Percentiles rank a stretch among this genome's conserved stretches.
phyloP scores from a whole-genome alignment of 2,113 vertebrate genomes.

The Labrus mixtus region DNA sequence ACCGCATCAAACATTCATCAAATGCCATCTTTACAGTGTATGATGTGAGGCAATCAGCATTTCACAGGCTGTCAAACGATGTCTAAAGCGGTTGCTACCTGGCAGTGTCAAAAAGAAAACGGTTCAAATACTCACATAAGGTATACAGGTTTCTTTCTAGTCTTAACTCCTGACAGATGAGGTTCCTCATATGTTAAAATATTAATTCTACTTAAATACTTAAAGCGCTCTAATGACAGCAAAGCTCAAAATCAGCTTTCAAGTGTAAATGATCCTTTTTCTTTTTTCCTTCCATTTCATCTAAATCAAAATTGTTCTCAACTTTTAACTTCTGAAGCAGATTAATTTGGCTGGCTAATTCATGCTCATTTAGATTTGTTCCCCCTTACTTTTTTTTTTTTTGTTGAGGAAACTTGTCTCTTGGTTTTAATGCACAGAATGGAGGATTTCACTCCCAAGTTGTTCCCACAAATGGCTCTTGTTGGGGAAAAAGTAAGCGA shows the following conservation, averaged over 20 bases:
- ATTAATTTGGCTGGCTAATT: slow-evolving; percentile 72
- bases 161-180: slow-evolving; percentile 77
- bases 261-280: slow-evolving; percentile 81
- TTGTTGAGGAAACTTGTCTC: slow-evolving; percentile 60
- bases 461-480: slow-evolving; percentile 74
- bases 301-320: slow-evolving; percentile 71
- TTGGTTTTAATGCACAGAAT: slow-evolving; percentile 59
- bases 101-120: slow-evolving; percentile 82
- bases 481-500: slow-evolving; percentile 69
- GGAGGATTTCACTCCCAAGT: slow-evolving; percentile 74
- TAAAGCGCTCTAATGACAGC: slow-evolving; percentile 81
- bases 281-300: slow-evolving; percentile 66
- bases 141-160: slow-evolving; percentile 75
- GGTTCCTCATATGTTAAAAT: slow-evolving; percentile 79
- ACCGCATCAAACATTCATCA: slow-evolving; percentile 86
- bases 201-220: slow-evolving; percentile 86
- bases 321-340: slow-evolving; percentile 73
- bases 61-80: slow-evolving; percentile 86
- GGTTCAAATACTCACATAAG: slow-evolving; percentile 71
- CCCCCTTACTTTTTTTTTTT: slow-evolving; percentile 32
- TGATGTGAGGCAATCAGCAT: slow-evolving; percentile 87
- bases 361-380: slow-evolving; percentile 60
- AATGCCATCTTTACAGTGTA: slow-evolving; percentile 85
- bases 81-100: slow-evolving; percentile 83
- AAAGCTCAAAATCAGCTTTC: slow-evolving; percentile 82